Evolutionary conservation across 2,113 vertebrate species (phyloP).

Genomic region (Ranitomeya imitator): DNA sequence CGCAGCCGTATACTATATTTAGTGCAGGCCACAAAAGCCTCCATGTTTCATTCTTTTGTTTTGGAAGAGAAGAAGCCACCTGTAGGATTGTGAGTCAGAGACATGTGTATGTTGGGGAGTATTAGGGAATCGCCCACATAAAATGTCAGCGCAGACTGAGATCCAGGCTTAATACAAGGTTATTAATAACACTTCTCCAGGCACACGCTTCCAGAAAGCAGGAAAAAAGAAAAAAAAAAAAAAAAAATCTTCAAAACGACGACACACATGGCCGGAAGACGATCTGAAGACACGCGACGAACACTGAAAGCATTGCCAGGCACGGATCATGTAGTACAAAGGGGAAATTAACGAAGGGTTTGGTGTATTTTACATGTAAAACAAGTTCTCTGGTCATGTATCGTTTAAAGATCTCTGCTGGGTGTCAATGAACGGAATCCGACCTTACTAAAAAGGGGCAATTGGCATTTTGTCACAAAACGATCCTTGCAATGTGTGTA

Average conservation of each 20-base stretch:
- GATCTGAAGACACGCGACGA: not conserved
- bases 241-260: not conserved
- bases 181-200: conserved; percentile 6
- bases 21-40: not conserved
- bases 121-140: conserved; percentile 24
- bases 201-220: conserved; percentile 6
- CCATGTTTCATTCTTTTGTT: conserved; percentile 4
- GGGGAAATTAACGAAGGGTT: not conserved
- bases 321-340: not conserved
- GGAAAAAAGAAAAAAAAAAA: not conserved
- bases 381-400: too few relatives aligned
- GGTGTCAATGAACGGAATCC: too few relatives aligned
- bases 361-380: not conserved
- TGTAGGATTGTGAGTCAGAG: conserved; percentile 31
- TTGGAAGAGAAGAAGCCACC: conserved; percentile 32
- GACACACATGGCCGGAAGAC: not conserved
- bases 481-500: too few relatives aligned
- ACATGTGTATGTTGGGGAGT: conserved; percentile 27
- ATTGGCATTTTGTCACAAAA: too few relatives aligned
- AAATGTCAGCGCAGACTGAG: conserved; percentile 36
- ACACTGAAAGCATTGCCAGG: not conserved
- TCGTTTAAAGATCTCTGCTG: too few relatives aligned
- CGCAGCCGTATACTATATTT: not conserved
- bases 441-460: too few relatives aligned
- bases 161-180: conserved; percentile 29